Base-by-base conservation (phyloP, 2,113 vertebrate species). In the Labeo rohita region DNA sequence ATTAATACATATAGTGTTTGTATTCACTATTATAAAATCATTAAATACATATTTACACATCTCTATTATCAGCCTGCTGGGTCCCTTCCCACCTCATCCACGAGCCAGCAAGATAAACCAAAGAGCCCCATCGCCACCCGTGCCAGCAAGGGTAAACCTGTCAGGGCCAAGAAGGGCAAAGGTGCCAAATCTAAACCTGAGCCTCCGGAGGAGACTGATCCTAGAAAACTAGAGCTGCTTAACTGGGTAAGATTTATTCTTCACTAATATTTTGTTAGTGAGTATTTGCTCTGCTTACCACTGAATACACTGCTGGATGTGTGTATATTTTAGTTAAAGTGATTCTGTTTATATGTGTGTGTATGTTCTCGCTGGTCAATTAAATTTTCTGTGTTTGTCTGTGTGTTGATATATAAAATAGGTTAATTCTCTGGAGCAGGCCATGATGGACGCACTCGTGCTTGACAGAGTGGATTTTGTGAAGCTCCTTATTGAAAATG, bases 361-460 rank as follows among this genome's bases (percentile, higher is more conserved):
- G 21, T 36, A 50, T 76, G 73, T 76, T 76, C 73, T 76, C 23
- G n/a, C 3, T 76, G 3, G 28, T 39, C 45, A 77, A 52, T 54
- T 77, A 36, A 34, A 77, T 78, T 50, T 61, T 9, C n/a, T 13
- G 3, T 61, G 21, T 59, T 52, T 73, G 43, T 84, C 39, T 79
- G 49, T 78, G 34, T 80, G 28, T 61, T 78, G 61, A 65, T 84
- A 50, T 79, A 36, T 78, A 2, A 68, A 72, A 52, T 84, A 99
- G 98, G 98, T 99, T 70, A 97, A 98, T 77, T 98, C 98, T 10
- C 90, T 99, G 92, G 98, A 99, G 81, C 98, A 99, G 91, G 97
- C 97, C 11, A 99, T 99, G 98, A 94, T 99, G 93, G 98, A 99
- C 0, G 98, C 98, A 0, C 90, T 99, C 43, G 97, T 99, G 66